A percentile compares a stretch with the other conserved stretches of the same genome.
Conservation (phyloP, 1,140 invertebrate genomes). For the Atta colombica region DNA sequence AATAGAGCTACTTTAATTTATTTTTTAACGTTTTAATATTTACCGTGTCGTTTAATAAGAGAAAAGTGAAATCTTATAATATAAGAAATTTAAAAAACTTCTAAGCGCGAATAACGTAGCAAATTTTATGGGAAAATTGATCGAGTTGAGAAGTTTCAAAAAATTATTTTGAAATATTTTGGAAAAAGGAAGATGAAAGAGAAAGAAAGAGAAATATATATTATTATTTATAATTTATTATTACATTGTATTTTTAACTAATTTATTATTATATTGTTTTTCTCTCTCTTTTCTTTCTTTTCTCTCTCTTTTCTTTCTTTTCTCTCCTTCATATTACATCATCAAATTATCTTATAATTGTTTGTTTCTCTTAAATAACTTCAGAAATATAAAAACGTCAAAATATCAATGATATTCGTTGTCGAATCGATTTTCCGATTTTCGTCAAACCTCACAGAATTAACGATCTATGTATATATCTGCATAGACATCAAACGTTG, state of each 20-base stretch:
- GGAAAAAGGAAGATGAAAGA: not conserved
- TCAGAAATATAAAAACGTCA: slow-evolving; percentile 7
- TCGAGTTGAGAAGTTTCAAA: not conserved
- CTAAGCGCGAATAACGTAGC: not conserved
- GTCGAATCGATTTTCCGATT: not conserved
- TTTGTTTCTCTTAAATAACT: not conserved
- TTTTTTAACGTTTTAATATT: slow-evolving; percentile 8
- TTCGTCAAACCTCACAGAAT: not conserved
- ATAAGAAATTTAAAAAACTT: not conserved
- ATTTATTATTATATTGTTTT: too few relatives aligned
- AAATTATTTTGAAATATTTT: slow-evolving; percentile 2
- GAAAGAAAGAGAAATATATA: not conserved
- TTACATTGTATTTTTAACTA: too few relatives aligned
- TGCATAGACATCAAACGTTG: slow-evolving; percentile 33
- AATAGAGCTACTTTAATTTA: not conserved
- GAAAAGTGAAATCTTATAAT: not conserved
- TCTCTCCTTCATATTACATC: too few relatives aligned
- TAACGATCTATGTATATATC: not conserved
- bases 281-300: not conserved
- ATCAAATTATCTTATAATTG: not conserved
- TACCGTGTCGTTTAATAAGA: not conserved
- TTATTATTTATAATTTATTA: slow-evolving; percentile 8
- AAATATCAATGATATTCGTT: not conserved
- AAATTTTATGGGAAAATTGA: not conserved
- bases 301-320: not conserved